phyloP scores from a whole-genome alignment of 2,797 vertebrate genomes.

The Danio aesculapii region DNA sequence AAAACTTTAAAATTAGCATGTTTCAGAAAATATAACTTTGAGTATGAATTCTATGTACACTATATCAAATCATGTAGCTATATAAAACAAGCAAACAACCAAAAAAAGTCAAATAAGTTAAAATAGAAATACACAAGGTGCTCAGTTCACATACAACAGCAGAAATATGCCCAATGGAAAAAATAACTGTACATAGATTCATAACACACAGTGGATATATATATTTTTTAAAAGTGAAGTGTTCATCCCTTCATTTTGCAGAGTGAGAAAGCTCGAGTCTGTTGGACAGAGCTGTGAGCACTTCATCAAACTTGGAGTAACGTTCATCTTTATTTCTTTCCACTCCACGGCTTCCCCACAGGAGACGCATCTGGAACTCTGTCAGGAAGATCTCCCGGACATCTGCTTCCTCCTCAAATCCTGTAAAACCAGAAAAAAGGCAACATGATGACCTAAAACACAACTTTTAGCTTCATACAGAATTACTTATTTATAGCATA shows the following conservation, averaged over 20 bases:
- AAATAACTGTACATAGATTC: neutral
- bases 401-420: constrained; percentile 84
- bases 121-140: neutral
- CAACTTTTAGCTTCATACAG: neutral
- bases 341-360: constrained; percentile 92
- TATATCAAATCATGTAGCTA: constrained; percentile 36
- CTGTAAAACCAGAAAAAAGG: constrained; percentile 69
- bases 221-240: too few relatives aligned
- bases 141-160: neutral
- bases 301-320: constrained; percentile 91
- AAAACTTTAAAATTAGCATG: neutral
- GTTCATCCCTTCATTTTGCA: constrained; percentile 65
- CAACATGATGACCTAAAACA: constrained; percentile 8
- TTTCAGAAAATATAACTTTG: constrained; percentile 35
- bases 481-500: neutral
- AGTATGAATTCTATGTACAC: constrained; percentile 37
- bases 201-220: neutral
- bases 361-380: constrained; percentile 93
- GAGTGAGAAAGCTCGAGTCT: constrained; percentile 85
- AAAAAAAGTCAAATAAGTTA: constrained; percentile 39
- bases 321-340: constrained; percentile 84
- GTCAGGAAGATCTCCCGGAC: constrained; percentile 90
- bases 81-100: constrained; percentile 18
- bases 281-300: constrained; percentile 91
- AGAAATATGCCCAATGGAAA: neutral